Evolutionary conservation across 2,888 invertebrate genomes (phyloP).

Genomic region (Acleris sparsana): DNA sequence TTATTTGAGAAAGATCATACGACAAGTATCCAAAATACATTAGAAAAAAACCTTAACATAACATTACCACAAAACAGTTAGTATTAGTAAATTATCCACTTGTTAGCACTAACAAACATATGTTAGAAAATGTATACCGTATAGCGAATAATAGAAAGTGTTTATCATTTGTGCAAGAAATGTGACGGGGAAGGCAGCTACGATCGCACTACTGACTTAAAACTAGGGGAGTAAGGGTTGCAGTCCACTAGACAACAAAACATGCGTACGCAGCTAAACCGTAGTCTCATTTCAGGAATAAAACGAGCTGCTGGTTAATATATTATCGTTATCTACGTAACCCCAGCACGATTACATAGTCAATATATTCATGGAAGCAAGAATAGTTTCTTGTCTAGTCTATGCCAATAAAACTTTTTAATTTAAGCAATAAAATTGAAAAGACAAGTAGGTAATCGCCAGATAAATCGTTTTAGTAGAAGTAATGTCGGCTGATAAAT

Average conservation of each 20-base stretch:
- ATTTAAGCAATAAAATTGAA: no score
- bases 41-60: constrained; percentile 14
- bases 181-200: constrained; percentile 10
- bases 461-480: no score
- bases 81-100: constrained; percentile 21
- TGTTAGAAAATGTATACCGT: constrained; percentile 11
- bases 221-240: constrained; percentile 15
- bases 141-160: constrained; percentile 8
- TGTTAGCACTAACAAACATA: constrained; percentile 4
- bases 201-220: constrained; percentile 9
- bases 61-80: constrained; percentile 11
- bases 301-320: no score
- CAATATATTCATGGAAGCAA: no score
- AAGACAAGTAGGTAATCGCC: no score
- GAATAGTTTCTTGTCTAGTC: no score
- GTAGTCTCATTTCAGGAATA: background rate
- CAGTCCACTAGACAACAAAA: constrained; percentile 15
- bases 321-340: no score
- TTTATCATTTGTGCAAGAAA: constrained; percentile 28
- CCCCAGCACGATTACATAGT: no score
- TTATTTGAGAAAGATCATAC: constrained; percentile 5
- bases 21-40: background rate
- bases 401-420: no score
- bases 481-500: no score
- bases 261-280: constrained; percentile 1